Conservation (phyloP, 1,140 invertebrate species). For the Planococcus citri region DNA sequence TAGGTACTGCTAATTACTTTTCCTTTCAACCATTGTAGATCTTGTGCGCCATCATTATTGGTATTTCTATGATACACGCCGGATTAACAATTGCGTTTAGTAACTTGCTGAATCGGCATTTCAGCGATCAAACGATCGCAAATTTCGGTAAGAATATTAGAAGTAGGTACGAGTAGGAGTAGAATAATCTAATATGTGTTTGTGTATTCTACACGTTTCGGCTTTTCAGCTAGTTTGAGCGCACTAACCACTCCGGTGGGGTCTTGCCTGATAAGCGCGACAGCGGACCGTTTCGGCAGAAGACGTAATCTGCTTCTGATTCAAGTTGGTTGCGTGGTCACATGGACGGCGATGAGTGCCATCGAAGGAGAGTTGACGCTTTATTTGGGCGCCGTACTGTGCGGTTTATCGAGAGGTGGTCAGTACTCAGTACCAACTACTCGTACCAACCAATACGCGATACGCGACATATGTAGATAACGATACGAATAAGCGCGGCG, state of each 20-base stretch:
- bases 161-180: no score
- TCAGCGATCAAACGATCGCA: not conserved
- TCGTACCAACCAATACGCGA: no score
- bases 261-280: not conserved
- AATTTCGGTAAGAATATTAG: slow-evolving; percentile 4
- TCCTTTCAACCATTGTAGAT: not conserved
- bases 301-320: not conserved
- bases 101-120: not conserved
- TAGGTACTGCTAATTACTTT: no score
- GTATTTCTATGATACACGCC: not conserved
- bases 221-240: not conserved
- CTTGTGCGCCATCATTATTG: not conserved
- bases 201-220: no score
- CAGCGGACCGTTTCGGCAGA: not conserved
- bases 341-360: not conserved
- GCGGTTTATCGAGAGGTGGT: not conserved
- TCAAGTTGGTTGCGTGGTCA: not conserved
- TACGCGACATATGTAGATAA: no score
- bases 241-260: not conserved
- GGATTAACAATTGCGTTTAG: not conserved
- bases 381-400: not conserved
- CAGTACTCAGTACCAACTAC: no score
- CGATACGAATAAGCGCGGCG: no score
- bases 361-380: not conserved
- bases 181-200: no score